Conservation (phyloP, 2,113 vertebrate species). For the Numida meleagris region DNA sequence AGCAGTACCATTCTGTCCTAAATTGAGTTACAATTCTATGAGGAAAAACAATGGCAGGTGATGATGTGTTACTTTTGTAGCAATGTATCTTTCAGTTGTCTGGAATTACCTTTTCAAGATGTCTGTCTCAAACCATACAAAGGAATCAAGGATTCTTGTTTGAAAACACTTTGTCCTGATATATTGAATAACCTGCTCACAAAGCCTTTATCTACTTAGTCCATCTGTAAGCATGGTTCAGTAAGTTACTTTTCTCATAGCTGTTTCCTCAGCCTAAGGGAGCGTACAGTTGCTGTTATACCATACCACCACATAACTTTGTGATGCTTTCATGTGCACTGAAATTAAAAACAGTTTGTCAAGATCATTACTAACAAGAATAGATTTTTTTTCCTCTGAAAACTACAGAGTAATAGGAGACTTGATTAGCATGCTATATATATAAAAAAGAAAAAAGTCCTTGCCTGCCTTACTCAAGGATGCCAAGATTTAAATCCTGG, state of each 20-base stretch:
- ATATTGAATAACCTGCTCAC: neutral
- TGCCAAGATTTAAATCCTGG: neutral
- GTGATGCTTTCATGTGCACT: neutral
- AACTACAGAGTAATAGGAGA: neutral
- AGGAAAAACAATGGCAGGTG: neutral
- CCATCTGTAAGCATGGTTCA: neutral
- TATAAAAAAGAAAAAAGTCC: too few species aligned
- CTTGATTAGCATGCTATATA: neutral
- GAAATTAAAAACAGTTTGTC: neutral
- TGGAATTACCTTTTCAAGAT: neutral
- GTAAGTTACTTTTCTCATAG: neutral
- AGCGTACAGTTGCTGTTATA: neutral
- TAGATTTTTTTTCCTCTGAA: neutral
- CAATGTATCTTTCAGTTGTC: neutral
- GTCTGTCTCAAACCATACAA: neutral
- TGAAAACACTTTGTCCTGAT: neutral
- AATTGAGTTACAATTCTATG: neutral
- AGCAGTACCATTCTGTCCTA: neutral
- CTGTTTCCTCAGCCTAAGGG: neutral
- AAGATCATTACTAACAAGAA: neutral
- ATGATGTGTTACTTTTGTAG: neutral
- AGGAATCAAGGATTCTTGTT: neutral
- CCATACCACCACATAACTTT: neutral
- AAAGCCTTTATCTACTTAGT: neutral
- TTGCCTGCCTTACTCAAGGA: neutral